These are phyloP conservation scores for Chromis chromis DNA, from an alignment of 2,797 vertebrate genomes.

Conservation along the genomic window DNA sequence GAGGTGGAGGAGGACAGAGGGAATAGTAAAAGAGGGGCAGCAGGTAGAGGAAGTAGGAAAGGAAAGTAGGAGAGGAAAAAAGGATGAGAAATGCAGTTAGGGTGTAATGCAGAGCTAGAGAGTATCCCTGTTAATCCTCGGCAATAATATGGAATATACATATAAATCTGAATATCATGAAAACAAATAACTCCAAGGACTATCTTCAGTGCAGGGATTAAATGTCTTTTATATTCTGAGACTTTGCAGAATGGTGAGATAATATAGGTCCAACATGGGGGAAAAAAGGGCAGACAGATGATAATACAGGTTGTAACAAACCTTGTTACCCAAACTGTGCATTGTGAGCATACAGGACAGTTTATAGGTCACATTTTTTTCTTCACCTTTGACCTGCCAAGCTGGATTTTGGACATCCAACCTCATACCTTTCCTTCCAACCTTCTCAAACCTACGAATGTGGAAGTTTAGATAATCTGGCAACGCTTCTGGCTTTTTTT, in stretches of 20 bases:
- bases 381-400: background rate
- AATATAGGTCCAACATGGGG: too few species aligned
- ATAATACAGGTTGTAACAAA: background rate
- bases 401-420: too few species aligned
- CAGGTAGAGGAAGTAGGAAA: background rate
- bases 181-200: background rate
- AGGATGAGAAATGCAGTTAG: background rate
- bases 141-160: background rate
- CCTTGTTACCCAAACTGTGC: too few species aligned
- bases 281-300: background rate
- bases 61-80: background rate
- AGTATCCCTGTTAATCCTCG: background rate
- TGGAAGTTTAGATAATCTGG: background rate
- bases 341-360: background rate
- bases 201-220: background rate
- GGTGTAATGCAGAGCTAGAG: background rate
- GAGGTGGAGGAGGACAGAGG: background rate
- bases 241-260: background rate
- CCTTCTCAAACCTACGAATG: background rate
- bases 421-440: background rate
- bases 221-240: background rate
- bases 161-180: background rate
- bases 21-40: slow-evolving; percentile 16
- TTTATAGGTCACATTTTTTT: background rate
- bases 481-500: background rate